Evolutionary conservation across 2,888 invertebrate genomes (phyloP).

Genomic region (Aradus depressus): DNA sequence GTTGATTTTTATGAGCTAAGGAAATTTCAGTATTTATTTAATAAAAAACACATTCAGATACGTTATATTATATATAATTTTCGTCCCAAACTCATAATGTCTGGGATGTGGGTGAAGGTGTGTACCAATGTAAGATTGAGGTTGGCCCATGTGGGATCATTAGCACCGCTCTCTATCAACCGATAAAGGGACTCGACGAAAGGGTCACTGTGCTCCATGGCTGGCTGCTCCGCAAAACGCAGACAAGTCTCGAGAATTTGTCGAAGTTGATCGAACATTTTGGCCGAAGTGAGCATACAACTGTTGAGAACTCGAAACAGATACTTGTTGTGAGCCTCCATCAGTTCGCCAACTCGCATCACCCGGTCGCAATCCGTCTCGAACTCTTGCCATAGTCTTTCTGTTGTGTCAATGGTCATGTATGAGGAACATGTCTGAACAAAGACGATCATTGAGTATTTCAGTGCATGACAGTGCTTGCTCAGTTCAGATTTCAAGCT

Average conservation of each 20-base stretch:
- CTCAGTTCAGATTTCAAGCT: constrained; percentile 47
- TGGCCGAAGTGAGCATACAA: constrained; percentile 19
- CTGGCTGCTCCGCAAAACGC: constrained; percentile 4
- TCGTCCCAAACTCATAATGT: too few species aligned
- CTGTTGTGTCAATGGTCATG: constrained; percentile 96
- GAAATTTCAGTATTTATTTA: too few species aligned
- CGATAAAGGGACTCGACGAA: constrained; percentile 9
- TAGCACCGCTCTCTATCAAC: constrained; percentile 8
- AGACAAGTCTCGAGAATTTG: constrained; percentile 13
- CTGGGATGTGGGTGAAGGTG: constrained; percentile 4
- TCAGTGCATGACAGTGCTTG: constrained; percentile 45
- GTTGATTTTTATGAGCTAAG: too few species aligned
- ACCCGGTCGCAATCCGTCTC: constrained; percentile 54
- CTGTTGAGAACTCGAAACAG: constrained; percentile 10
- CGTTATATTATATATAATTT: too few species aligned
- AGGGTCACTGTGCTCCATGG: background rate
- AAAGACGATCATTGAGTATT: constrained; percentile 92
- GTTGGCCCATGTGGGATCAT: constrained; percentile 3
- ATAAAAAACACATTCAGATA: too few species aligned
- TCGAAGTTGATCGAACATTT: constrained; percentile 9
- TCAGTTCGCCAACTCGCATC: constrained; percentile 65
- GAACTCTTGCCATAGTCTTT: constrained; percentile 88
- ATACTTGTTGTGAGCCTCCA: constrained; percentile 77
- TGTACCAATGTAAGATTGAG: background rate
- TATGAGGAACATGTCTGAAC: constrained; percentile 94